A percentile compares a stretch with the other conserved stretches of the same genome.
These are phyloP conservation scores for Synodontis membranacea DNA, from an alignment of 2,113 vertebrate genomes.

Conservation along the genomic window DNA sequence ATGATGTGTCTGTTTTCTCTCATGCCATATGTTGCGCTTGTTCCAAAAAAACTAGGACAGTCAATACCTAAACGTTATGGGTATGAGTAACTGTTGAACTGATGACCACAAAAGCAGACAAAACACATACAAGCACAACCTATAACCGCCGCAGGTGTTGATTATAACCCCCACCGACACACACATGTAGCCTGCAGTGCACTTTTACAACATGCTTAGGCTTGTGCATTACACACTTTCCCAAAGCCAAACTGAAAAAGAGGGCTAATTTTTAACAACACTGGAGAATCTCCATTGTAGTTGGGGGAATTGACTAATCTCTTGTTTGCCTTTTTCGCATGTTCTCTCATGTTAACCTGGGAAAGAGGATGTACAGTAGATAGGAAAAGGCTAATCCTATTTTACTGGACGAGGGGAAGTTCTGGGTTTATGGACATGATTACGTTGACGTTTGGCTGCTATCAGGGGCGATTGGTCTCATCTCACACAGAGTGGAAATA, in stretches of 20 bases:
- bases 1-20: not conserved
- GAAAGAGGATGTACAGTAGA: conserved; percentile 9
- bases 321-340: conserved; percentile 3
- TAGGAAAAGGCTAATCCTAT: not conserved
- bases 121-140: conserved; percentile 12
- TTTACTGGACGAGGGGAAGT: conserved; percentile 29
- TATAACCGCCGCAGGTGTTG: conserved; percentile 26
- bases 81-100: not conserved
- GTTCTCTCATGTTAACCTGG: conserved; percentile 4
- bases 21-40: not conserved
- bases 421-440: conserved; percentile 38
- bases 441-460: conserved; percentile 28
- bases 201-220: conserved; percentile 30
- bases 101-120: conserved; percentile 23
- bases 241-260: conserved; percentile 18
- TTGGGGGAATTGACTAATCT: conserved; percentile 1
- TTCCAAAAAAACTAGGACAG: not conserved
- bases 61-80: not conserved
- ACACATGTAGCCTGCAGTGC: not conserved
- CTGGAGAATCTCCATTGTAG: not conserved
- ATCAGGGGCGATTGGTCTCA: conserved; percentile 25
- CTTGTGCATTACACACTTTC: conserved; percentile 38
- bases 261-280: conserved; percentile 33
- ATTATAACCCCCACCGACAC: conserved; percentile 13
- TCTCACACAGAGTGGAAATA: conserved; percentile 22